Percentiles rank a stretch among this genome's conserved stretches.
Conservation (phyloP, 2,888 invertebrate genomes). For the Galeopsomyia nigrocyanea region DNA sequence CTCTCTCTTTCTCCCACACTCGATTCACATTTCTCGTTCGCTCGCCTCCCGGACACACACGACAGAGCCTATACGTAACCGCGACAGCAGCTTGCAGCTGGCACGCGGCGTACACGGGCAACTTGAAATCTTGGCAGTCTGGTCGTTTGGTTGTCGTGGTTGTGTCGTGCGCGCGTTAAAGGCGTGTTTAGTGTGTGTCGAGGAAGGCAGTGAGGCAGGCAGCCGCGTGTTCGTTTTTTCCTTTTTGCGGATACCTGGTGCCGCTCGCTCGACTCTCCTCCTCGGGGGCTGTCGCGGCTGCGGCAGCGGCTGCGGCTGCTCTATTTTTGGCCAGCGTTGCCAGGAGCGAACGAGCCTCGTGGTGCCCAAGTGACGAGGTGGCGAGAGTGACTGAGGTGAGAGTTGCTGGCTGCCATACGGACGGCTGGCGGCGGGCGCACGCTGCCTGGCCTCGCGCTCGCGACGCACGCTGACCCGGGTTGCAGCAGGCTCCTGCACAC, state of each 20-base stretch:
- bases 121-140: neutral
- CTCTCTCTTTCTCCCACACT: slow-evolving; percentile 6
- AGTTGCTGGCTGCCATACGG: no score
- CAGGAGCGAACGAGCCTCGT: no score
- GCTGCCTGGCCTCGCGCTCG: slow-evolving; percentile 12
- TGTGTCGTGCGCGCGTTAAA: neutral
- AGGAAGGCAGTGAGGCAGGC: no score
- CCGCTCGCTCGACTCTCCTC: no score
- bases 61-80: neutral
- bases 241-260: no score
- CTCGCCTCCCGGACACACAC: slow-evolving; percentile 3
- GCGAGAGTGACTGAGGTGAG: no score
- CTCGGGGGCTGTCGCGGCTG: no score
- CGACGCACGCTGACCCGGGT: slow-evolving; percentile 11
- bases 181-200: neutral
- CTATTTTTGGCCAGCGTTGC: no score
- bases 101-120: neutral
- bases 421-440: slow-evolving; percentile 2
- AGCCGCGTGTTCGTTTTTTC: no score
- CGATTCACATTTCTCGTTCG: slow-evolving; percentile 2
- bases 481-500: neutral
- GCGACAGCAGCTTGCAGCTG: slow-evolving; percentile 7
- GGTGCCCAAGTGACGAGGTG: no score
- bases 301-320: no score
- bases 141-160: slow-evolving; percentile 18